Evolutionary conservation across 2,888 invertebrate genomes (phyloP).

Genomic region (Lasioglossum oenotherae): DNA sequence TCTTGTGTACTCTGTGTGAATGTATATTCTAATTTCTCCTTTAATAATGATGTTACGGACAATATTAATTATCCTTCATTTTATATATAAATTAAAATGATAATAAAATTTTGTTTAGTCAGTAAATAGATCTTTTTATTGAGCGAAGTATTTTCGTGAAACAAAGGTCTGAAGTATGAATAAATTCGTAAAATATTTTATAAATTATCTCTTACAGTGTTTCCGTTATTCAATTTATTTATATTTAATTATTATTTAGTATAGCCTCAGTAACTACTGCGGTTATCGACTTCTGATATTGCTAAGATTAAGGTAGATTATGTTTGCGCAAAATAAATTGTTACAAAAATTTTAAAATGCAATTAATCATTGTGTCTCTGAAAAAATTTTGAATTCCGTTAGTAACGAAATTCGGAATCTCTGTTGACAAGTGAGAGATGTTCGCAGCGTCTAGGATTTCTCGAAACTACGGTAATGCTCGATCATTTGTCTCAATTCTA

Average conservation of each 20-base stretch:
- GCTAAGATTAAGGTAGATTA: not conserved
- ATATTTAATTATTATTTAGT: not conserved
- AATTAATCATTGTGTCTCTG: not conserved
- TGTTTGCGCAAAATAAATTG: not conserved
- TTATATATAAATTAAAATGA: no score
- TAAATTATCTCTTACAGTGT: not conserved
- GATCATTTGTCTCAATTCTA: constrained; percentile 3
- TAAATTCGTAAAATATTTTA: not conserved
- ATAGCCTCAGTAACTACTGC: not conserved
- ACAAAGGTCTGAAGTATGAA: no score
- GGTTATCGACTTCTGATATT: not conserved
- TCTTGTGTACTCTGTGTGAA: no score
- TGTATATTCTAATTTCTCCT: no score
- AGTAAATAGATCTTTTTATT: no score
- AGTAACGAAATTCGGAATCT: not conserved
- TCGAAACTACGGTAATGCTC: not conserved
- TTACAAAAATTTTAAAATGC: not conserved
- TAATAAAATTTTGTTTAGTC: no score
- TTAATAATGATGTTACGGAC: no score
- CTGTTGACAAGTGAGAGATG: not conserved
- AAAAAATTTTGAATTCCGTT: not conserved
- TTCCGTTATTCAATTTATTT: not conserved
- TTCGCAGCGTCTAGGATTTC: not conserved
- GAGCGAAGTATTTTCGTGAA: no score
- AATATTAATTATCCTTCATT: no score